Conservation (phyloP, 2,797 vertebrate species). For the Notamacropus eugenii region DNA sequence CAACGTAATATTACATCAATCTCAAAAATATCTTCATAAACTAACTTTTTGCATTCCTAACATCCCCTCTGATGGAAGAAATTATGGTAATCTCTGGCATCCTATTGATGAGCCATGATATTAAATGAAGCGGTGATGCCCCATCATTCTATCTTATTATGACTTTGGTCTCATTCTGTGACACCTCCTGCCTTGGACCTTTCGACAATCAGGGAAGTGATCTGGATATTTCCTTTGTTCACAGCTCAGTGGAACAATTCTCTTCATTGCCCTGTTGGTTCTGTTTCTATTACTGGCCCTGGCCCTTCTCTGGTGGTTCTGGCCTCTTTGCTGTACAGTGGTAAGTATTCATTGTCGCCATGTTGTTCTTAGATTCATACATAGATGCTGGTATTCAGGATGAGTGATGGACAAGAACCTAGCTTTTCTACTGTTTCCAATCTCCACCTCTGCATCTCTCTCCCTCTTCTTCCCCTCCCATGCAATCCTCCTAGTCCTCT, state of each 20-base stretch:
- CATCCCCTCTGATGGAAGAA: not conserved
- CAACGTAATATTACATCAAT: not conserved
- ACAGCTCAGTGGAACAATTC: conserved; percentile 92
- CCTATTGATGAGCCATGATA: not conserved
- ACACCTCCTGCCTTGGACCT: not conserved
- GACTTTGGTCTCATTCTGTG: not conserved
- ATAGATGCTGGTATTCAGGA: not conserved
- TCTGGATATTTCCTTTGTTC: conserved; percentile 52
- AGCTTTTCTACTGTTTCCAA: not conserved
- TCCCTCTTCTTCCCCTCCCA: not conserved
- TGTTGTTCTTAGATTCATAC: not conserved
- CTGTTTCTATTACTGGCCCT: conserved; percentile 95
- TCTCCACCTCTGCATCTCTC: not conserved
- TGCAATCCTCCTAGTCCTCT: not conserved
- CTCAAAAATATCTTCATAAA: not conserved
- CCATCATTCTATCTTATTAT: not conserved
- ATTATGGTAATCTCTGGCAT: not conserved
- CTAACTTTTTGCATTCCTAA: not conserved
- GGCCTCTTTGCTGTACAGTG: conserved; percentile 99
- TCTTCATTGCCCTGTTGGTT: conserved; percentile 93
- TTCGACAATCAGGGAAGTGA: not conserved
- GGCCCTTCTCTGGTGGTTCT: conserved; percentile 99
- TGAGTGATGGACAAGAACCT: not conserved
- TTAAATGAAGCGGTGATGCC: not conserved
- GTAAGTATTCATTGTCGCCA: conserved; percentile 86